Base-by-base conservation (phyloP, 1,140 invertebrate species). In the Elymnias hypermnestra region DNA sequence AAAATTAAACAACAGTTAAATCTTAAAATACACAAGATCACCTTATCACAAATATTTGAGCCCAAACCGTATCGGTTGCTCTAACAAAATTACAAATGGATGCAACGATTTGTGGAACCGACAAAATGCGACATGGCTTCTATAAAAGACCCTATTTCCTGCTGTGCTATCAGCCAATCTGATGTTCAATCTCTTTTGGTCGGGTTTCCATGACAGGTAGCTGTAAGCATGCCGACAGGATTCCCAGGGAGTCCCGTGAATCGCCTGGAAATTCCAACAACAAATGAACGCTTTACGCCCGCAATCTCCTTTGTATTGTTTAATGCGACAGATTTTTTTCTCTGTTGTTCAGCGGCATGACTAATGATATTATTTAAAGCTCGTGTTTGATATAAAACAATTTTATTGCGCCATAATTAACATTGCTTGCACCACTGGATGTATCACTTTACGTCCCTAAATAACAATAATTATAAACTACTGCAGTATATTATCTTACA, bases 161-260 rank as follows among this genome's bases (percentile, higher is more conserved):
- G 49, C 25, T 47, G 31, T 55, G 49, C 47, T 61, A 51, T 57
- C 53, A 41, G 42, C 38, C 36, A 60, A 65, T 60, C 48, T 57
- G 45, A 33, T 49, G 49, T 54, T 39, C 62, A 57, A 63, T 55
- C 53, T 47, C 48, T 47, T 36, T 58, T 52, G 58, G 65, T 48
- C 47, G 60, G 60, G 17, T 73, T 53, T 33, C 50, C 40, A 22
- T 60, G 55, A 60, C 64, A 65, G 61, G 67, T 64, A 72, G 68
- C 53, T 33, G 26, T 9, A 54, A 46, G 52, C 56, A 68, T 64
- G 50, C 57, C 53, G 44, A 31, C 52, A 62, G 59, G 56, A 67
- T 63, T 70, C 63, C 54, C 61, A 46, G 40, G 38, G 45, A 57
- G 53, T 52, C 44, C 53, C 47, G 21, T 29, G 23, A 49, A 53